Conservation (phyloP, 1,140 invertebrate species). For the Drosophila ercepeae region DNA sequence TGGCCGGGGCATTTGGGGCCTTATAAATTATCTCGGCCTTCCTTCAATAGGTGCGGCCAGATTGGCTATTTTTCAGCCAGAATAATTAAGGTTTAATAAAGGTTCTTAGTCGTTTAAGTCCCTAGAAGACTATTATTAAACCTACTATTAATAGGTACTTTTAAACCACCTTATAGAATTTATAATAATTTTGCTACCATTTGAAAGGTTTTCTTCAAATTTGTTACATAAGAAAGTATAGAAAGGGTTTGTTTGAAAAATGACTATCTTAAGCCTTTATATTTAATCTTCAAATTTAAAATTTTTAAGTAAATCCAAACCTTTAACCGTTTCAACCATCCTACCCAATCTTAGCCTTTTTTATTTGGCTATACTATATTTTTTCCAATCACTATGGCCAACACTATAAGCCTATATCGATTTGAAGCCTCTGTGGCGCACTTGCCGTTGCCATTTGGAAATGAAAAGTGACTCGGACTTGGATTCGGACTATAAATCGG, state of each 20-base stretch:
- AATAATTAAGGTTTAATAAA: not conserved
- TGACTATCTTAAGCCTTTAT: too few species aligned
- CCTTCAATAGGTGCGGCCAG: slow-evolving; percentile 17
- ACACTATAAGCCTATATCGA: slow-evolving; percentile 25
- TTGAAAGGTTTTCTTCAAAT: too few species aligned
- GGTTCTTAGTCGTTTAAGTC: too few species aligned
- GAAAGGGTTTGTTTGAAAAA: too few species aligned
- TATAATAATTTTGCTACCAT: too few species aligned
- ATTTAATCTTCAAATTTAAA: too few species aligned
- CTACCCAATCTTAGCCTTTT: not conserved
- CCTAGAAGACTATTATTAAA: too few species aligned
- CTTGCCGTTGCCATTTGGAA: slow-evolving; percentile 78
- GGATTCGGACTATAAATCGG: slow-evolving; percentile 26
- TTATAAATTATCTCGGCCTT: slow-evolving; percentile 75
- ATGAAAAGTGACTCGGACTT: slow-evolving; percentile 75
- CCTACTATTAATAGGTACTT: too few species aligned
- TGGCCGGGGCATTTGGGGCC: slow-evolving; percentile 37
- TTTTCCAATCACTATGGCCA: slow-evolving; percentile 5
- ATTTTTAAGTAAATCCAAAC: too few species aligned
- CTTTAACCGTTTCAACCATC: too few species aligned
- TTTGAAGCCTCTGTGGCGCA: slow-evolving; percentile 52
- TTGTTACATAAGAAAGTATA: too few species aligned
- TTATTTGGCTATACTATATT: not conserved
- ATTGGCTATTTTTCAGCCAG: slow-evolving; percentile 8
- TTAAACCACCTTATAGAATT: too few species aligned